phyloP scores from a whole-genome alignment of 2,113 vertebrate species.

The Drymodes brunneopygia region DNA sequence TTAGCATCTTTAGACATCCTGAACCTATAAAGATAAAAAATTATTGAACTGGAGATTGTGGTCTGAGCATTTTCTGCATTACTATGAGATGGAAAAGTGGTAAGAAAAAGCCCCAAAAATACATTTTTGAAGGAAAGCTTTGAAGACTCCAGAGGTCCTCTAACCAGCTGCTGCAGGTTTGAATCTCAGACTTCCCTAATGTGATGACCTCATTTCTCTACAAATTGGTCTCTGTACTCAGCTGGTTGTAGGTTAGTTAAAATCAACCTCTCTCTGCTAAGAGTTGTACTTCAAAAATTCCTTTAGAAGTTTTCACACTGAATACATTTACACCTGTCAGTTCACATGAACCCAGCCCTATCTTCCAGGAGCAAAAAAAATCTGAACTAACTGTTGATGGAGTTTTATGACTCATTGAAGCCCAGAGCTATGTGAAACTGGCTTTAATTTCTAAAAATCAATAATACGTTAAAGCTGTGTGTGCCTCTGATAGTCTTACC shows the following conservation, averaged over 20 bases:
- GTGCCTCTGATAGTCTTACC: background rate
- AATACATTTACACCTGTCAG: conserved; percentile 1
- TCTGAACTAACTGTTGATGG: background rate
- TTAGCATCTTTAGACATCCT: background rate
- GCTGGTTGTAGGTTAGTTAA: background rate
- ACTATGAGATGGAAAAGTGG: background rate
- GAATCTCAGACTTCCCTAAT: background rate
- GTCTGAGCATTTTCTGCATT: background rate
- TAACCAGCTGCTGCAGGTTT: background rate
- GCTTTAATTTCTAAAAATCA: conserved; percentile 58
- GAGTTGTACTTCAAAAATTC: background rate
- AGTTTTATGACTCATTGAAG: conserved; percentile 21
- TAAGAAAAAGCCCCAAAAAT: background rate
- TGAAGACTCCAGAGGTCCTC: background rate
- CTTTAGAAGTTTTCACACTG: conserved; percentile 9
- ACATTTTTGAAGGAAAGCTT: background rate
- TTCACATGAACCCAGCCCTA: background rate
- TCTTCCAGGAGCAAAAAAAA: background rate
- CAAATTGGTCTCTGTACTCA: conserved; percentile 3
- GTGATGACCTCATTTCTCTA: background rate
- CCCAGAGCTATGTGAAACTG: background rate
- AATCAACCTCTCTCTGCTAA: background rate
- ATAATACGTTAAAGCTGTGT: background rate
- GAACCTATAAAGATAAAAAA: background rate
- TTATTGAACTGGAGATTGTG: background rate